Base-by-base conservation (phyloP, 2,797 vertebrate species). In the Aplochiton taeniatus region DNA sequence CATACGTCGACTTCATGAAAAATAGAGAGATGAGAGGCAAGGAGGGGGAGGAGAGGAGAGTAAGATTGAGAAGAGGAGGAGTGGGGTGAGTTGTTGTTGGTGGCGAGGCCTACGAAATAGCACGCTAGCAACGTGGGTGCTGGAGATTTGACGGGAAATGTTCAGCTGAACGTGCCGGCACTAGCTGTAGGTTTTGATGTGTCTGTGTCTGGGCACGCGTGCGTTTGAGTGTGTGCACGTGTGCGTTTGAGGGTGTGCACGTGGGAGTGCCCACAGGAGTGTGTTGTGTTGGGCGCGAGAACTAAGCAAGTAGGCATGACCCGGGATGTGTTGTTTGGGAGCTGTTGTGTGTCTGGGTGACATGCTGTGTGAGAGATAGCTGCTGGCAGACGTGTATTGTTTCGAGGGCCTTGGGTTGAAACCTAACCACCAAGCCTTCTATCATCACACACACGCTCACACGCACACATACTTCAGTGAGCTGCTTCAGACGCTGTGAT, bases 1-100 rank as follows among this genome's bases (percentile, higher is more conserved):
- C 93, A 96, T 95, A 96, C 94, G 94, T 95, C 95, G 94, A 93
- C 92, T 95, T 96, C 91, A 94, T 93, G 92, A 93, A 91, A 93
- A 75, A 90, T 85, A 93, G 55, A 66, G 63, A 51, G 19, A 60
- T 59, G 69, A 20, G 69, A 65, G 45, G 61, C 56, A 61, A 57
- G 55, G 20, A 62, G 57, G 46, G 65, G 60, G 55, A 52, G 17
- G 43, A 18, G 18, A 48, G 18, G 14, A 12, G 57, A 51, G 4
- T 57, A 46, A 56, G 16, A 59, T 58, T 61, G 56, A 51, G 61
- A 41, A 47, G 46, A 19, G 46, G 17, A 31, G 17, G 58, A 49
- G 43, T 49, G 49, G 58, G 16, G 42, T 43, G 62, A 8, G 11
- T 17, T n/a, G n/a, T n/a, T n/a, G n/a, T n/a, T n/a, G n/a, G n/a